Base-by-base conservation (phyloP, 2,797 vertebrate species). In the Phataginus tricuspis region DNA sequence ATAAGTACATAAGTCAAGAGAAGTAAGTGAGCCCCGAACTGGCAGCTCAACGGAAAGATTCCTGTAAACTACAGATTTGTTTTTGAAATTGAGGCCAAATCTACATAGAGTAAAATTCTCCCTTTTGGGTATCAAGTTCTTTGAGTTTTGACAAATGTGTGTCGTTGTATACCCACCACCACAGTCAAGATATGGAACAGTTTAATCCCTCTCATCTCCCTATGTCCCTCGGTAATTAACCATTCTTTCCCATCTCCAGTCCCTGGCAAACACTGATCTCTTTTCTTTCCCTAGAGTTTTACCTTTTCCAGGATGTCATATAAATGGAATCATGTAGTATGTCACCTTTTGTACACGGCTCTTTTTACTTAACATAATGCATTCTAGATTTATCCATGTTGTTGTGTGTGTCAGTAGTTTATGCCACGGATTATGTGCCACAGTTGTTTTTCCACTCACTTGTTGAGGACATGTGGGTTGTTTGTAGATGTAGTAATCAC, bases 271-370 rank as follows among this genome's bases (percentile, higher is more conserved):
- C 53, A 1, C 4, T 3, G 1, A 5, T n/a, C 29, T 49, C 29
- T 3, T 7, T 77, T 37, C 49, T 61, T n/a, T 53, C 29, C 23
- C 6, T 39, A 2, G 13, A 3, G n/a, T 27, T 69, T 16, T 39
- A 45, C 61, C 53, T 75, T 53, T 91, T 64, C 69, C n/a, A 10
- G 55, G 63, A 14, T n/a, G 42, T 7, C 15, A 0, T 7, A 1
- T 0, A 42, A 4, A 27, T 7, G 23, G 27, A 51, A 10, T 8
- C 31, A 14, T 1, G 14, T 0, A 0, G 23, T 4, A 15, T 4
- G 29, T 9, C 53, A 1, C 45, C 53, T 72, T 31, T 1, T 10
- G 49, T 16, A 25, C 23, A 59, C 29, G 55, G 4, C 18, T 83
- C 7, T 42, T 63, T 68, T 68, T n/a, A 8, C 49, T 61, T 6